Conservation (phyloP, 1,140 invertebrate genomes). For the Frieseomelitta varia region DNA sequence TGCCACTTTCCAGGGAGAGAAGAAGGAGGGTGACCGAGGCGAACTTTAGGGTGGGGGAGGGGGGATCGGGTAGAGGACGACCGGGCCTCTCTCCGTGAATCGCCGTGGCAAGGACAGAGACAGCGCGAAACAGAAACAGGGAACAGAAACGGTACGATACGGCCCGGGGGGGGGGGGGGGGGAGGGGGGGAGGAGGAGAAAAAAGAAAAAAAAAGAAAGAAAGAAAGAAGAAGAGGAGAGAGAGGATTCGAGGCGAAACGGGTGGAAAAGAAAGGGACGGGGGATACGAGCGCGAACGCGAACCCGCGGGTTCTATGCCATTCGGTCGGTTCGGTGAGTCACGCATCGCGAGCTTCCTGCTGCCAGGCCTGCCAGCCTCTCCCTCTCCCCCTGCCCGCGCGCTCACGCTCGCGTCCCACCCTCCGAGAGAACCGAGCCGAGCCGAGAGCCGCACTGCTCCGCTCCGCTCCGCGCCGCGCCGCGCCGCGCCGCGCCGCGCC, state of each 20-base stretch:
- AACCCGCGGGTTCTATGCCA: constrained; percentile 71
- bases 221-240: neutral
- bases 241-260: neutral
- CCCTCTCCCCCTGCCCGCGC: neutral
- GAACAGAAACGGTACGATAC: constrained; percentile 15
- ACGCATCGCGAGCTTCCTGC: constrained; percentile 81
- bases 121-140: no score
- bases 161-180: neutral
- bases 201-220: no score
- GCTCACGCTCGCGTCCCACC: constrained; percentile 20
- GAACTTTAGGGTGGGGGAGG: constrained; percentile 21
- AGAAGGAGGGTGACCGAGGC: constrained; percentile 30
- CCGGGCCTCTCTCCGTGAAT: neutral
- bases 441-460: neutral
- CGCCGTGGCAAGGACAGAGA: neutral
- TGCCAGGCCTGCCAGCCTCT: constrained; percentile 60
- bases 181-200: no score
- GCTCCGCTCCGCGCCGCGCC: constrained; percentile 19
- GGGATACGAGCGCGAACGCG: constrained; percentile 61
- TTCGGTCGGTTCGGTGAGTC: constrained; percentile 77
- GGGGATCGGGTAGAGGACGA: constrained; percentile 45
- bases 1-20: neutral
- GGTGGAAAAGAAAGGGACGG: constrained; percentile 20
- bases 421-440: constrained; percentile 17
- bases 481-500: constrained; percentile 11